Base-by-base conservation (phyloP, 37 sponge, comb jelly and placozoan genomes). In the Hormiphora californensis region DNA sequence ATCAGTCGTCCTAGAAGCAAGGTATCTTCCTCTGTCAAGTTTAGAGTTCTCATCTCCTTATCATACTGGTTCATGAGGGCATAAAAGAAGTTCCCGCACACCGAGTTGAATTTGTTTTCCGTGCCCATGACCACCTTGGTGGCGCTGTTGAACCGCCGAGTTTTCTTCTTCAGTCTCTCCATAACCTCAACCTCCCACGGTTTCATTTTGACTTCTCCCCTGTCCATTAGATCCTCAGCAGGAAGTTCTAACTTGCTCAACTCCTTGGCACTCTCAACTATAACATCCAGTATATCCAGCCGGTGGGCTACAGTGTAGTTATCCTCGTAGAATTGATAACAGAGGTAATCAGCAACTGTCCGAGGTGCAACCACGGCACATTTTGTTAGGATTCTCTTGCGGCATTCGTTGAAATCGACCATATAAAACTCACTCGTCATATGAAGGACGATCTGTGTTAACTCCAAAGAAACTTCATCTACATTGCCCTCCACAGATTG, bases 341-440 rank as follows among this genome's bases (percentile, higher is more conserved):
- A 73, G 27, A 73, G 23, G 27, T 73, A 73, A 17, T 73, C 81
- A 8, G 81, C 81, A 19, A 73, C 44, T 12, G 81, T 73, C 1
- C 81, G 35, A 40, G 81, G 81, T 0, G 81, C 81, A 41, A 28
- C 81, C 2, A 73, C 81, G 25, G 36, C 5, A 40, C 81, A 73
- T 19, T 73, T 73, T 7, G 43, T 41, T 7, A 73, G 81, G 35
- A 73, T 73, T 2, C 23, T 15, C 23, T 73, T 73, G 7, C 81
- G 81, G 8, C 41, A 73, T 36, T 73, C 81, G 15, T 3, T 32
- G 25, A 73, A 73, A 30, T 73, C 81, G n/a, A 43, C 81, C 81
- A 73, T 73, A 46, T 73, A 73, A 40, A 73, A 73, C 81, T 73
- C 81, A 73, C 81, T 73, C 12, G 81, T 27, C 46, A 73, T 41